These are phyloP conservation scores for Drosophila subsilvestris DNA, from an alignment of 2,888 invertebrate genomes.

Conservation along the genomic window DNA sequence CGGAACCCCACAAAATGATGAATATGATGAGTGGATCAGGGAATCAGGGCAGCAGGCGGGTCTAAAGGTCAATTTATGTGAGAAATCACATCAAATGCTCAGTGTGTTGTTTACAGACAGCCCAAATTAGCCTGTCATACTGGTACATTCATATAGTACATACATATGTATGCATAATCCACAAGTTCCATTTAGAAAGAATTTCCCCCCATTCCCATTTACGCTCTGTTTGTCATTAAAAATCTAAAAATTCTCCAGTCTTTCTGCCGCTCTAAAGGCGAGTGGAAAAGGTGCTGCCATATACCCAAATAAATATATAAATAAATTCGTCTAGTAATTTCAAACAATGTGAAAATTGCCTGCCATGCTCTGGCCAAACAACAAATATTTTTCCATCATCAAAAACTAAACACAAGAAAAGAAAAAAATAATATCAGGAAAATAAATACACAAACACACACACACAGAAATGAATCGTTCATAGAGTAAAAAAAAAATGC, in stretches of 20 bases:
- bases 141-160: not conserved
- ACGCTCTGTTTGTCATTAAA: slow-evolving; percentile 21
- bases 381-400: slow-evolving; percentile 54
- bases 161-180: not conserved
- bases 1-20: slow-evolving; percentile 44
- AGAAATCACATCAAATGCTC: slow-evolving; percentile 56
- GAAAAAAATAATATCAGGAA: slow-evolving; percentile 10
- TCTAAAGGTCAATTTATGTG: slow-evolving; percentile 70
- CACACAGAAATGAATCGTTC: slow-evolving; percentile 12
- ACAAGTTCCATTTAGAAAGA: slow-evolving; percentile 13
- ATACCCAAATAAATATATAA: slow-evolving; percentile 2
- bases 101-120: slow-evolving; percentile 11
- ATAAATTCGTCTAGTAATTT: slow-evolving; percentile 50
- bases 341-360: slow-evolving; percentile 73
- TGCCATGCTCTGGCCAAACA: slow-evolving; percentile 40
- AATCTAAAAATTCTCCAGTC: slow-evolving; percentile 24
- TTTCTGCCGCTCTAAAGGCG: not conserved
- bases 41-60: not conserved
- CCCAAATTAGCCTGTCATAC: slow-evolving; percentile 24
- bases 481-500: slow-evolving; percentile 35
- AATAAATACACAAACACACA: slow-evolving; percentile 25
- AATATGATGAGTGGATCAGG: slow-evolving; percentile 17
- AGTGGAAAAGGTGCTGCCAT: not conserved
- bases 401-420: slow-evolving; percentile 54
- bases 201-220: slow-evolving; percentile 21